Evolutionary conservation across 2,113 vertebrate species (phyloP), one percentile per base, ranked within the genome.

Genomic region (Capra hircus): DNA sequence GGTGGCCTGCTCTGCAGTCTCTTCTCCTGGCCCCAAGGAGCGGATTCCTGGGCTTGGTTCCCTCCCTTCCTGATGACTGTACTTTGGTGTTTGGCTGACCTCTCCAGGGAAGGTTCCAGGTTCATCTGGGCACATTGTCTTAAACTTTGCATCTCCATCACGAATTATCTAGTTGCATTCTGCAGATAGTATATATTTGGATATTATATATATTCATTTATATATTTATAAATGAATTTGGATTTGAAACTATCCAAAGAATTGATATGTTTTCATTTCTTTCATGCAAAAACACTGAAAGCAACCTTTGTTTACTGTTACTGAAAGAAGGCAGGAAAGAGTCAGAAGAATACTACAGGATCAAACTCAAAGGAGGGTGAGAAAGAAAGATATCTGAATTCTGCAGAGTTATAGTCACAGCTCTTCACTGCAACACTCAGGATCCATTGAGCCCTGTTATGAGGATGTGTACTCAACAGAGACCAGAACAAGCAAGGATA

Each of bases 361-460:
- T 33, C 16, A 45, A 71, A 40, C 48, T 62, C 25, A 78, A 6
- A 50, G 13, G 28, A 91, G 82, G 11, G 2, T 10, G 14, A 7
- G 52, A 8, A 84, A 4, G 36, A 62, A 30, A 57, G 16, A 43
- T 3, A 1, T 1, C 40, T 57, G 60, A 43, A 62, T 15, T 23
- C n/a, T 7, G 11, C 40, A 64, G 7, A 77, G 7, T 19, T 40
- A 16, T 14, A 5, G 48, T 25, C 13, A 11, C 1, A n/a, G 19
- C 4, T 57, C 16, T 28, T 48, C 0, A 1, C 27, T 7, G 10
- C 13, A 14, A 3, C 21, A 53, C 28, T 43, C 1, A 1, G 30
- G 19, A 53, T 33, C 2, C 55, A 13, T 17, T 28, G 52, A 93
- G 15, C 2, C 43, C n/a, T 17, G 3, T 33, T 78, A 50, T 64